phyloP scores from a whole-genome alignment of 2,113 vertebrate genomes.

The Stomatorhinus ivindoensis region DNA sequence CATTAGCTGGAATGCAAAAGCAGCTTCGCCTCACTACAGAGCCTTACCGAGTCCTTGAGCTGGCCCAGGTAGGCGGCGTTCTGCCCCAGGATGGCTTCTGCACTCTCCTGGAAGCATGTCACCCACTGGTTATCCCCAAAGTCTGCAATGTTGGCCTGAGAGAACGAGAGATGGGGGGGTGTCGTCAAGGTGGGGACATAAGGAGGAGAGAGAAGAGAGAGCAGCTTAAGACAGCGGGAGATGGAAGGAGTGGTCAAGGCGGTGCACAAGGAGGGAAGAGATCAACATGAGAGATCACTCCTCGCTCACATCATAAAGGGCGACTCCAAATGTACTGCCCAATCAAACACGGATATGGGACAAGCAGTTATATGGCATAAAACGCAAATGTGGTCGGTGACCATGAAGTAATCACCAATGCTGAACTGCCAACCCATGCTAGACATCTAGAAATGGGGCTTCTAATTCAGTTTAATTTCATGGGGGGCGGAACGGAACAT shows the following conservation, averaged over 20 bases:
- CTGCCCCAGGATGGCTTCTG: constrained; percentile 86
- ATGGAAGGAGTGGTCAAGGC: neutral
- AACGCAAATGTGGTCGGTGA: neutral
- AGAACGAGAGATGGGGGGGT: neutral
- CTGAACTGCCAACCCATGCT: neutral
- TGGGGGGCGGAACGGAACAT: neutral
- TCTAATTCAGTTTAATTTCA: neutral
- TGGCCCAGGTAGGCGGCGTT: constrained; percentile 81
- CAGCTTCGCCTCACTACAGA: neutral
- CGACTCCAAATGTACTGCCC: neutral
- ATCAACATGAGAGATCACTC: neutral
- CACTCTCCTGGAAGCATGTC: constrained; percentile 91
- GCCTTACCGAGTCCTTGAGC: constrained; percentile 81
- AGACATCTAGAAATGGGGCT: neutral
- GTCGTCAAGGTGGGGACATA: neutral
- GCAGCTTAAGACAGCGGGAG: neutral
- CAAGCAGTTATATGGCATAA: neutral
- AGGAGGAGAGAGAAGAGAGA: neutral
- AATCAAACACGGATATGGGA: neutral
- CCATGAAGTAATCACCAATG: neutral
- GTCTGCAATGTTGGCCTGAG: constrained; percentile 86
- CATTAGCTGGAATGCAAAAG: neutral
- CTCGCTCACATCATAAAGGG: neutral
- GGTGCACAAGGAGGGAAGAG: neutral
- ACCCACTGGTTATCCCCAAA: constrained; percentile 91